These are phyloP conservation scores for Aythya fuligula DNA, from an alignment of 2,797 vertebrate species.

Conservation along the genomic window DNA sequence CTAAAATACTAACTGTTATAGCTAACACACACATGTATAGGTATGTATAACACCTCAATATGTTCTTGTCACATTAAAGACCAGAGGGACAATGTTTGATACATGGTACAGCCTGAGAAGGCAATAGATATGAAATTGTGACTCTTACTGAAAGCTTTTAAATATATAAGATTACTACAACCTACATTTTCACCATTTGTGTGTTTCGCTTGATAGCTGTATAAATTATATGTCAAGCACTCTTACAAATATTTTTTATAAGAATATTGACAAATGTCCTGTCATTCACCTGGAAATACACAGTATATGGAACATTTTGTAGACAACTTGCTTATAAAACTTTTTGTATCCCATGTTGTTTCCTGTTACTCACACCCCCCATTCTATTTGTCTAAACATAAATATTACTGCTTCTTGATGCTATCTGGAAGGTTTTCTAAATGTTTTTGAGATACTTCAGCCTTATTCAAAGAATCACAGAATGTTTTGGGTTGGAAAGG, in stretches of 20 bases:
- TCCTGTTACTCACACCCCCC: constrained; percentile 42
- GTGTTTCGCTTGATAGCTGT: constrained; percentile 63
- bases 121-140: constrained; percentile 31
- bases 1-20: not conserved
- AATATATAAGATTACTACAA: constrained; percentile 66
- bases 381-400: constrained; percentile 70
- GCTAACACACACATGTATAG: not conserved
- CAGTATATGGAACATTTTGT: constrained; percentile 32
- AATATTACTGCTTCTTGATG: constrained; percentile 46
- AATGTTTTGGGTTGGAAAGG: too few species aligned
- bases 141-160: constrained; percentile 63
- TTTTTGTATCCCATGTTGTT: constrained; percentile 44
- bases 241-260: constrained; percentile 52
- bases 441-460: not conserved
- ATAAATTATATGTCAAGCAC: constrained; percentile 62
- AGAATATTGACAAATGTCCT: constrained; percentile 69
- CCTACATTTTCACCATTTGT: constrained; percentile 53
- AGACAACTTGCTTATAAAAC: constrained; percentile 44
- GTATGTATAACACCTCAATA: not conserved
- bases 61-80: not conserved
- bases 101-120: not conserved
- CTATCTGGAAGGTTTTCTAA: not conserved
- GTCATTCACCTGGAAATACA: constrained; percentile 54
- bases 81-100: constrained; percentile 9
- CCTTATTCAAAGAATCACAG: not conserved